phyloP scores from a whole-genome alignment of 2,888 invertebrate species.

The Rhorus exstirpatorius region DNA sequence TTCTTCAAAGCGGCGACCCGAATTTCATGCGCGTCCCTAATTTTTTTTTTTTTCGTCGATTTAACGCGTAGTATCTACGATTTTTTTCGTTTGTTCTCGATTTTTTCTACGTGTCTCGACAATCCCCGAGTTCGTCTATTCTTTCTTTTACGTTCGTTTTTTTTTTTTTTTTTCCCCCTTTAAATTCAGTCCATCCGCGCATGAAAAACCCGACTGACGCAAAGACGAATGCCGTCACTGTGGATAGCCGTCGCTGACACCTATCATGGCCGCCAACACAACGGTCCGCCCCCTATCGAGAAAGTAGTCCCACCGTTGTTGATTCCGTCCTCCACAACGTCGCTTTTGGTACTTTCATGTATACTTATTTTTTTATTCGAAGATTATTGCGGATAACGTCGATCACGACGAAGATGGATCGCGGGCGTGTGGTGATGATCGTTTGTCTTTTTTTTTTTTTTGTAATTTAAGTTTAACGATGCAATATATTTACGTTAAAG shows the following conservation, averaged over 20 bases:
- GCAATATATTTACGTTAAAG: conserved; percentile 44
- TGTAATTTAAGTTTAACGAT: neutral
- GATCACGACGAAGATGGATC: too few relatives aligned
- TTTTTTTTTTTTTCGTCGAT: neutral
- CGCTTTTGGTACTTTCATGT: too few relatives aligned
- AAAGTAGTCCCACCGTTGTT: conserved; percentile 72
- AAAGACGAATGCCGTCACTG: conserved; percentile 83
- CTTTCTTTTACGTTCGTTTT: conserved; percentile 11
- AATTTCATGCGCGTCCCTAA: conserved; percentile 19
- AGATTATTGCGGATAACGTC: too few relatives aligned
- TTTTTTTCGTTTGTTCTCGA: conserved; percentile 3
- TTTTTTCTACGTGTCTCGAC: conserved; percentile 67
- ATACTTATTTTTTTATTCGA: neutral
- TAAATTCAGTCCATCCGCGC: conserved; percentile 76
- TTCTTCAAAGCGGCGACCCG: conserved; percentile 37
- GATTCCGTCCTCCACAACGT: neutral
- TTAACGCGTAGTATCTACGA: neutral
- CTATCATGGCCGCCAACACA: conserved; percentile 84
- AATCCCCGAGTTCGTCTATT: conserved; percentile 32
- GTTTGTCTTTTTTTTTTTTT: neutral
- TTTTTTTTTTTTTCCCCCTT: conserved; percentile 11
- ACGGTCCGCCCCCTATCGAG: conserved; percentile 75
- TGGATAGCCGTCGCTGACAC: conserved; percentile 82
- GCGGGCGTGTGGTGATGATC: too few relatives aligned
- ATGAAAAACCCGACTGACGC: conserved; percentile 81